Evolutionary conservation across 2,797 vertebrate genomes (phyloP).

Genomic region (Lerista edwardsae): DNA sequence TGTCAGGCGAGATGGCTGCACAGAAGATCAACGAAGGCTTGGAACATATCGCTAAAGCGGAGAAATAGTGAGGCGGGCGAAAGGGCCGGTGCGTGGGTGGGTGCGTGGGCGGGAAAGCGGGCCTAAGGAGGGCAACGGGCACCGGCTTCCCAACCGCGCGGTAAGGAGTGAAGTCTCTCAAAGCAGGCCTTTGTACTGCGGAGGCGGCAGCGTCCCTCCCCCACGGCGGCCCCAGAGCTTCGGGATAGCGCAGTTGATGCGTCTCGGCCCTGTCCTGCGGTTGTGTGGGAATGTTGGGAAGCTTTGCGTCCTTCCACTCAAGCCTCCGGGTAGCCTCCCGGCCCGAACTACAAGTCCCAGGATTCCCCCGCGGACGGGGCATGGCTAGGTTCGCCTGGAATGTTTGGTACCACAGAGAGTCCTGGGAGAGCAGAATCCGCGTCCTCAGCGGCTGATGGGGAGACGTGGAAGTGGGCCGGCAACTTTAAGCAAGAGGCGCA

Average conservation of each 20-base stretch:
- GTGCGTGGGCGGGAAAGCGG: too few relatives aligned
- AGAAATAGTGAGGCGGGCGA: slow-evolving; percentile 89
- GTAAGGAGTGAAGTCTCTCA: neutral
- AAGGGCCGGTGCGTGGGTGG: too few relatives aligned
- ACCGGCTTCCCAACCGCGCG: neutral
- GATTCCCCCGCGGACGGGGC: neutral
- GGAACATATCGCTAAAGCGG: slow-evolving; percentile 94
- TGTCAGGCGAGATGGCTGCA: slow-evolving; percentile 84
- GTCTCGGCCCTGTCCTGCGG: neutral
- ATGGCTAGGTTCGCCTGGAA: rapidly evolving
- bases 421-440: rapidly evolving
- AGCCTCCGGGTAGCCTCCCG: neutral
- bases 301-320: rapidly evolving
- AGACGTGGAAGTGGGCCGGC: neutral
- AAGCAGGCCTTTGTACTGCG: neutral
- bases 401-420: rapidly evolving
- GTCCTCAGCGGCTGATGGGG: neutral
- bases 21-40: slow-evolving; percentile 98
- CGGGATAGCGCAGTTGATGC: neutral
- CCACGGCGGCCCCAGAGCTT: neutral
- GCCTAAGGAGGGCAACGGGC: rapidly evolving
- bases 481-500: too few relatives aligned
- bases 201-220: too few relatives aligned
- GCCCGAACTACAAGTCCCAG: neutral
- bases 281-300: neutral